Conservation (phyloP, 1,140 invertebrate genomes). For the Anagrus nilaparvatae region DNA sequence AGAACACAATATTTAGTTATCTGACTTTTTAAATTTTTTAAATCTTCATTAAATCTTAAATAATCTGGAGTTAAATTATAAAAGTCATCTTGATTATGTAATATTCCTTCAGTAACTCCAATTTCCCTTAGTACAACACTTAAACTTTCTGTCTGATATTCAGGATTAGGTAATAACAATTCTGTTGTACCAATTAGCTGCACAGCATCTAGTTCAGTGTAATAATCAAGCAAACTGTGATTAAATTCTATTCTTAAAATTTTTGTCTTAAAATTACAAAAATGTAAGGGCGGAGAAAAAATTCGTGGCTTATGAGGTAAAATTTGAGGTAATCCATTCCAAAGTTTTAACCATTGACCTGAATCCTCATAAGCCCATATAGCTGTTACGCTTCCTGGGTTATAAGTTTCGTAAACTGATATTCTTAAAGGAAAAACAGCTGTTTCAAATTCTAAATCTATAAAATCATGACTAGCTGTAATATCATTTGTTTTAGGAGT, state of each 20-base stretch:
- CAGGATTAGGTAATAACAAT: conserved; percentile 30
- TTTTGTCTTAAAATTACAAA: conserved; percentile 38
- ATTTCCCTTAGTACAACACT: conserved; percentile 30
- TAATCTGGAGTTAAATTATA: conserved; percentile 39
- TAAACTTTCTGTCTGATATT: conserved; percentile 26
- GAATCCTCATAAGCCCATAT: conserved; percentile 60
- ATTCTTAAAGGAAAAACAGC: conserved; percentile 67
- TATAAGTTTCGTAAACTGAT: conserved; percentile 80
- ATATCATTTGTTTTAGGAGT: conserved; percentile 61
- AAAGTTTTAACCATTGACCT: conserved; percentile 62
- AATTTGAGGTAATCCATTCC: conserved; percentile 59
- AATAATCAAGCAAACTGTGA: conserved; percentile 68
- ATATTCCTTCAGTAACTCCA: conserved; percentile 17
- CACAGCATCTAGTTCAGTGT: conserved; percentile 81
- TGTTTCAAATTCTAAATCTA: conserved; percentile 63
- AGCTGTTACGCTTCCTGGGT: conserved; percentile 75
- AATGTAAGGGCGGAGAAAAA: conserved; percentile 59
- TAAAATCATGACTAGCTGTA: conserved; percentile 66
- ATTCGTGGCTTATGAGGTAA: conserved; percentile 54
- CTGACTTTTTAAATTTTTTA: conserved; percentile 28
- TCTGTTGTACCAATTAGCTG: conserved; percentile 53
- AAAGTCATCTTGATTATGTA: conserved; percentile 24
- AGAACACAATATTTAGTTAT: conserved; percentile 32
- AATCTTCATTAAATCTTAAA: conserved; percentile 28
- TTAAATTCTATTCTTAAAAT: conserved; percentile 65